Percentiles rank a stretch among this genome's conserved stretches.
These are phyloP conservation scores for Sceloporus tristichus DNA, from an alignment of 2,113 vertebrate species.

Conservation along the genomic window DNA sequence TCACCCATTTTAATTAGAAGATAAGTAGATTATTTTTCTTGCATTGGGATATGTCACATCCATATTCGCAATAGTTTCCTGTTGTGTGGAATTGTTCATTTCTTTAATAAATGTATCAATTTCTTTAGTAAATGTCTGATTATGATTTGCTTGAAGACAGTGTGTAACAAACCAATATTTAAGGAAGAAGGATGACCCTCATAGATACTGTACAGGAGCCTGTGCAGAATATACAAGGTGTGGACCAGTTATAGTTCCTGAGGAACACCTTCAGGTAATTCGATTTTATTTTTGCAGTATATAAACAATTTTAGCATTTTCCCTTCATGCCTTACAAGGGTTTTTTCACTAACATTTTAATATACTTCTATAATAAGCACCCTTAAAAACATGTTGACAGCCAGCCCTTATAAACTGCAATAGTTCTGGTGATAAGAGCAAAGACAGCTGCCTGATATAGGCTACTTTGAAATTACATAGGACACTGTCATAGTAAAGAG, in stretches of 20 bases:
- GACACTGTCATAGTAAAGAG: neutral
- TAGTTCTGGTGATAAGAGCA: neutral
- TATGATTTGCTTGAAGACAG: constrained; percentile 82
- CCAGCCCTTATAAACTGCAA: neutral
- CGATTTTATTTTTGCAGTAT: neutral
- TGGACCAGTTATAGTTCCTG: constrained; percentile 92
- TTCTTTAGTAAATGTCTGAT: constrained; percentile 17
- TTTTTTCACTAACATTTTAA: neutral
- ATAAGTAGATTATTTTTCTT: neutral
- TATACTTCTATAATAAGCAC: neutral
- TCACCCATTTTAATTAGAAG: neutral
- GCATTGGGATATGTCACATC: neutral
- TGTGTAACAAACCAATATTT: constrained; percentile 94
- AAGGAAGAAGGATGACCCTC: constrained; percentile 91
- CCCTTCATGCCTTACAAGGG: neutral
- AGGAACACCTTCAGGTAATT: constrained; percentile 94
- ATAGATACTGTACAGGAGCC: constrained; percentile 91
- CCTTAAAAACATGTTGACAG: neutral
- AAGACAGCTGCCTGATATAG: neutral
- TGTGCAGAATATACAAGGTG: constrained; percentile 90
- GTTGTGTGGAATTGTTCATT: constrained; percentile 18
- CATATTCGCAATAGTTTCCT: neutral
- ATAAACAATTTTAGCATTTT: neutral
- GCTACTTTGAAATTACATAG: neutral
- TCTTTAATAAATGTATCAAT: constrained; percentile 12